These are phyloP conservation scores for Salarias fasciatus DNA, from an alignment of 2,797 vertebrate genomes.

Conservation along the genomic window DNA sequence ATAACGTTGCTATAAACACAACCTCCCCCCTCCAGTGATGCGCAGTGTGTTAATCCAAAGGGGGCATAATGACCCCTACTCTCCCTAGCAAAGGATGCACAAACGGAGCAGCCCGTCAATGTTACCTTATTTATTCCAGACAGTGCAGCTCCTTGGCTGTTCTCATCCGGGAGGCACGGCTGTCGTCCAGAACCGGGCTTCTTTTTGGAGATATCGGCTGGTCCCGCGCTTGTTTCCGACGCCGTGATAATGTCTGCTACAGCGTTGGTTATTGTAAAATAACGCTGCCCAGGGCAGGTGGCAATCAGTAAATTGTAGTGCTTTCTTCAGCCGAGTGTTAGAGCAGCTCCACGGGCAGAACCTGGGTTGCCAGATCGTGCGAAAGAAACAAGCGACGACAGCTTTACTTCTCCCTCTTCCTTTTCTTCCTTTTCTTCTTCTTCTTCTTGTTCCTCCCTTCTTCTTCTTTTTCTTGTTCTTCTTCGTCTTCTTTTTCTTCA, in stretches of 20 bases:
- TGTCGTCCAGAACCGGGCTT: too few species aligned
- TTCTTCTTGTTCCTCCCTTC: too few species aligned
- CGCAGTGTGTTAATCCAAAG: background rate
- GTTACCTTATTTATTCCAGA: constrained; percentile 65
- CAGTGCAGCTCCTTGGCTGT: too few species aligned
- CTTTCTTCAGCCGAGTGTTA: constrained; percentile 60
- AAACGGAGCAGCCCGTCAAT: constrained; percentile 28
- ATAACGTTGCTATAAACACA: background rate
- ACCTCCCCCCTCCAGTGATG: background rate
- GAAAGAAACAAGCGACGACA: too few species aligned
- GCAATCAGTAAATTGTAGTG: constrained; percentile 56
- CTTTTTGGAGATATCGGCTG: constrained; percentile 9
- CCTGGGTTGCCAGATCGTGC: too few species aligned
- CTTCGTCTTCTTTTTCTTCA: too few species aligned
- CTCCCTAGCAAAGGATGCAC: constrained; percentile 11
- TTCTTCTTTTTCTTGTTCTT: too few species aligned
- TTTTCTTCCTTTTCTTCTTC: too few species aligned
- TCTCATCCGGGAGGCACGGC: too few species aligned
- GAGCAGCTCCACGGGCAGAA: constrained; percentile 56
- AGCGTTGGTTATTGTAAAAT: constrained; percentile 23
- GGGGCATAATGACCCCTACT: constrained; percentile 33
- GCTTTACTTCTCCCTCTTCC: too few species aligned
- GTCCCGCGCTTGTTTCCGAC: background rate
- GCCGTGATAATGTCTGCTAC: constrained; percentile 16
- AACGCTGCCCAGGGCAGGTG: constrained; percentile 27